Evolutionary conservation across 2,113 vertebrate species (phyloP), one percentile per base, ranked within the genome.

Genomic region (Cacatua alba): DNA sequence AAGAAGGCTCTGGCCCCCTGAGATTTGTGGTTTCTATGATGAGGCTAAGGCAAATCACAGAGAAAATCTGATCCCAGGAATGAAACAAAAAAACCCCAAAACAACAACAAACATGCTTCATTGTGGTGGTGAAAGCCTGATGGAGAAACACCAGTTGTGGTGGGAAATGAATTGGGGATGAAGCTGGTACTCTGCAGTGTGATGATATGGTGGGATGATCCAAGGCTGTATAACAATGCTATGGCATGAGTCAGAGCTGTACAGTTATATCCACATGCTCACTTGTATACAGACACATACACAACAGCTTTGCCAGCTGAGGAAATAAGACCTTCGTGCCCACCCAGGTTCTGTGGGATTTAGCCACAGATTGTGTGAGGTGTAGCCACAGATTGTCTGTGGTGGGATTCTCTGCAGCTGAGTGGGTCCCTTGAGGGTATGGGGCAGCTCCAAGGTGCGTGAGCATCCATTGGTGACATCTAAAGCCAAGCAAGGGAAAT

Each of bases 1-100:
- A 70, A 70, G 51, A 88, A 94, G 35, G 29, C 62, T 86, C 64
- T 31, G 67, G 35, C 41, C 89, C 43, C 74, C 44, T 33, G 80
- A 85, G 82, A 48, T 89, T 69, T 87, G 94, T 72, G 96, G 96
- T 82, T 92, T 87, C 70, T 91, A 0, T 77, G 71, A 86, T 88
- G 94, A 91, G 84, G 76, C 65, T 43, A 46, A n/a, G 51, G 70
- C 57, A 63, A 84, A 78, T 93, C 69, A 28, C 44, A n/a, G 80
- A 26, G 77, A 65, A 75, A 90, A 91, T 81, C 31, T 11, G 69
- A 91, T 64, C 89, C 72, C 62, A 76, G 95, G 86, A 91, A 92
- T 13, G 62, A 72, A 41, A 74, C 49, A 52, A 48, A 71, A 51
- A 72, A 48, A 15, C 4, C 1, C 57, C 21, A 21, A 79, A 49